phyloP scores from a whole-genome alignment of 2,797 vertebrate genomes.

The Peromyscus melanophrys region DNA sequence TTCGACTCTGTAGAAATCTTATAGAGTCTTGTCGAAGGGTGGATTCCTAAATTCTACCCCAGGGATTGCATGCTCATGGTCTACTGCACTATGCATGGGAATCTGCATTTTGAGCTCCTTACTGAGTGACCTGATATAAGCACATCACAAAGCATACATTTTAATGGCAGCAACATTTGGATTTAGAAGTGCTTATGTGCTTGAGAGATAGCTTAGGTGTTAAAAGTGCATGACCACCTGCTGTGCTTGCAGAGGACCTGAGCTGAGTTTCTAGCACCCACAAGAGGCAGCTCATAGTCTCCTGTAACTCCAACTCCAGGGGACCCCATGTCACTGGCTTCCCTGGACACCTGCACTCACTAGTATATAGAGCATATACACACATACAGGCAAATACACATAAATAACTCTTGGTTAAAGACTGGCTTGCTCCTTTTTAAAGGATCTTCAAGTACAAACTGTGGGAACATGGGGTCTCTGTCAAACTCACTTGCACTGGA shows the following conservation, averaged over 20 bases:
- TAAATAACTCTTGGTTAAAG: background rate
- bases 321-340: background rate
- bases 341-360: background rate
- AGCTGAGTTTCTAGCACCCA: background rate
- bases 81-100: background rate
- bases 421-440: background rate
- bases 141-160: background rate
- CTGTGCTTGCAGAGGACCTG: background rate
- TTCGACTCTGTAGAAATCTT: background rate
- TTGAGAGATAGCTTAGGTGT: background rate
- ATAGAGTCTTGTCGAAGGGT: background rate
- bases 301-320: background rate
- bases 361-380: background rate
- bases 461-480: no score
- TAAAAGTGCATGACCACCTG: background rate
- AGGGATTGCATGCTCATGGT: background rate
- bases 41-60: background rate
- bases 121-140: background rate
- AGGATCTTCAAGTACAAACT: background rate
- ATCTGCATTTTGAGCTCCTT: background rate
- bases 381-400: background rate
- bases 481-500: background rate
- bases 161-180: background rate
- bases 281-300: background rate
- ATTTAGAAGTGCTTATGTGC: background rate